These are phyloP conservation scores for Fulica atra DNA, from an alignment of 2,113 vertebrate species.

Conservation along the genomic window DNA sequence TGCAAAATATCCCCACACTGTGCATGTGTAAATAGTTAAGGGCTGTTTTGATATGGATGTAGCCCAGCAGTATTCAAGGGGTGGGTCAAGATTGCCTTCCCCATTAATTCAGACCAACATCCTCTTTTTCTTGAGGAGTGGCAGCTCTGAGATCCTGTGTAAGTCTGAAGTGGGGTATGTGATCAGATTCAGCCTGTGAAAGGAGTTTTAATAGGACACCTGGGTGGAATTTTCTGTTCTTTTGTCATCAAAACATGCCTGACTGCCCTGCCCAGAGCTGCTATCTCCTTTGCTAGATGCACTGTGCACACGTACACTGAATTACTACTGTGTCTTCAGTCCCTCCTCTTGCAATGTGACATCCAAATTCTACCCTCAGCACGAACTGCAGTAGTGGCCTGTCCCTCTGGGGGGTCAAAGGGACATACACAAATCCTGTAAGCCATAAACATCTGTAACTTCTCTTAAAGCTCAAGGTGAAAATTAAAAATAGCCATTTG, in stretches of 20 bases:
- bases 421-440: not conserved
- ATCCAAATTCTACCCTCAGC: not conserved
- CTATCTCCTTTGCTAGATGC: not conserved
- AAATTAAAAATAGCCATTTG: slow-evolving; percentile 13
- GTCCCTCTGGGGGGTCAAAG: not conserved
- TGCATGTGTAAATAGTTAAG: not conserved
- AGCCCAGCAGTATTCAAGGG: not conserved
- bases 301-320: not conserved
- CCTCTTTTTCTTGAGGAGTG: too few species aligned
- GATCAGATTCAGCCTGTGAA: not conserved
- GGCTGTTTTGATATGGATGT: not conserved
- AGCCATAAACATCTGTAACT: not conserved
- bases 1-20: not conserved
- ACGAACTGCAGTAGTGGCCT: not conserved
- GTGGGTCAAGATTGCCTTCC: not conserved
- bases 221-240: not conserved
- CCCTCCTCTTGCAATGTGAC: not conserved
- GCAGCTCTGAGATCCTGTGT: not conserved
- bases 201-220: not conserved
- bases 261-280: not conserved
- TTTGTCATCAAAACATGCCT: not conserved
- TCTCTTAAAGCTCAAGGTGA: not conserved
- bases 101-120: not conserved
- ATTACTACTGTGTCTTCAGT: not conserved
- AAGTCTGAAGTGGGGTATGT: not conserved